phyloP scores from a whole-genome alignment of 1,140 invertebrate species.

The Bombus consobrinus region DNA sequence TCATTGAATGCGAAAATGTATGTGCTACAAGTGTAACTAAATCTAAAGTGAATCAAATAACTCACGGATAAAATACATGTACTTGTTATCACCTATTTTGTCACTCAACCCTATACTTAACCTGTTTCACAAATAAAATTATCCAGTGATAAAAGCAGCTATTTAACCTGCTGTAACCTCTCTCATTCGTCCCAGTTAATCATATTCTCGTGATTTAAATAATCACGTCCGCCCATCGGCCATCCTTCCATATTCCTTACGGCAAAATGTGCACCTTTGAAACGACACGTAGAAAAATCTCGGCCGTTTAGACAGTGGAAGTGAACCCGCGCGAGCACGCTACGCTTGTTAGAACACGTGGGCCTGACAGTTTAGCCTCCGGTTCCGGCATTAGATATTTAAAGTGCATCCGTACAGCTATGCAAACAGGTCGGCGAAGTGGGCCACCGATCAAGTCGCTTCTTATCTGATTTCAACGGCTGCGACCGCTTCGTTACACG shows the following conservation, averaged over 20 bases:
- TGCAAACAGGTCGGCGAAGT: slow-evolving; percentile 49
- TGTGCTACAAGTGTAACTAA: neutral
- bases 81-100: neutral
- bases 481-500: slow-evolving; percentile 38
- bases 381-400: slow-evolving; percentile 44
- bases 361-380: slow-evolving; percentile 35
- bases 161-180: neutral
- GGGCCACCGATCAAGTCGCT: slow-evolving; percentile 45
- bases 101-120: neutral
- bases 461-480: slow-evolving; percentile 65
- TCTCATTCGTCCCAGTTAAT: neutral
- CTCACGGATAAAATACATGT: no score
- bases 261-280: neutral
- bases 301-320: neutral
- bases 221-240: neutral
- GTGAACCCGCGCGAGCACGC: neutral
- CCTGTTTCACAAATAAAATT: neutral
- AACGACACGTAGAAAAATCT: neutral
- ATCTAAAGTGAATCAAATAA: neutral
- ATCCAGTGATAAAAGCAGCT: neutral
- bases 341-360: slow-evolving; percentile 23
- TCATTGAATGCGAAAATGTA: neutral
- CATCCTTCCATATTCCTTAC: neutral
- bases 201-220: neutral
- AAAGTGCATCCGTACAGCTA: slow-evolving; percentile 39